These are phyloP conservation scores for Cataglyphis cursor DNA, from an alignment of 2,888 invertebrate species.

Conservation along the genomic window DNA sequence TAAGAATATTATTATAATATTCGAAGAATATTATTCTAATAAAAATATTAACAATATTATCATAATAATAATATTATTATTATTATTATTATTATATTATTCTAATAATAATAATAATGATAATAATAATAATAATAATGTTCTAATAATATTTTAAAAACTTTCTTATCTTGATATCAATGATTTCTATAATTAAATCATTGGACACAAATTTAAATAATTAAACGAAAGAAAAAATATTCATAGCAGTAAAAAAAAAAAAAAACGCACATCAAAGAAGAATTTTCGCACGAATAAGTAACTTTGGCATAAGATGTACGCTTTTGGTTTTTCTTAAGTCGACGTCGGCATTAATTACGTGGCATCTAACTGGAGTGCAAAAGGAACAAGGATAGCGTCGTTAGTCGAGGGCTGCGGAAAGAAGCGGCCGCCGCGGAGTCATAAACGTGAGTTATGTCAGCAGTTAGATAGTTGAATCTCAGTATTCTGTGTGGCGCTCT, in stretches of 20 bases:
- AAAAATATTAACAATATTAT: too few relatives aligned
- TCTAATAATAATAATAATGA: too few relatives aligned
- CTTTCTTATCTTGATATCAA: not conserved
- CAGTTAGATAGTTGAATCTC: slow-evolving; percentile 87
- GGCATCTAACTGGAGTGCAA: slow-evolving; percentile 60
- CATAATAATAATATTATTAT: too few relatives aligned
- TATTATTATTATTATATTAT: too few relatives aligned
- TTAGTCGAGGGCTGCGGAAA: slow-evolving; percentile 62
- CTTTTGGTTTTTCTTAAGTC: slow-evolving; percentile 54
- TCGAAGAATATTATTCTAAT: too few relatives aligned
- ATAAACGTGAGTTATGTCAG: slow-evolving; percentile 86
- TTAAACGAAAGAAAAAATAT: not conserved
- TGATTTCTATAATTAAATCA: slow-evolving; percentile 3
- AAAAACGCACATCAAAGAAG: not conserved
- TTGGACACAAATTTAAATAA: not conserved
- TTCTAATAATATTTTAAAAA: too few relatives aligned
- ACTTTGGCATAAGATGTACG: not conserved
- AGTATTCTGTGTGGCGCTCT: slow-evolving; percentile 86
- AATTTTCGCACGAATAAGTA: not conserved
- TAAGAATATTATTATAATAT: too few relatives aligned
- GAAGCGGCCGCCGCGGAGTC: slow-evolving; percentile 82
- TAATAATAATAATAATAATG: too few relatives aligned
- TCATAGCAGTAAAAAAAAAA: not conserved
- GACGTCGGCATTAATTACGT: slow-evolving; percentile 70
- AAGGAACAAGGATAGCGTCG: slow-evolving; percentile 51